Conservation (phyloP, 2,888 invertebrate species). For the Cantharis rufa region DNA sequence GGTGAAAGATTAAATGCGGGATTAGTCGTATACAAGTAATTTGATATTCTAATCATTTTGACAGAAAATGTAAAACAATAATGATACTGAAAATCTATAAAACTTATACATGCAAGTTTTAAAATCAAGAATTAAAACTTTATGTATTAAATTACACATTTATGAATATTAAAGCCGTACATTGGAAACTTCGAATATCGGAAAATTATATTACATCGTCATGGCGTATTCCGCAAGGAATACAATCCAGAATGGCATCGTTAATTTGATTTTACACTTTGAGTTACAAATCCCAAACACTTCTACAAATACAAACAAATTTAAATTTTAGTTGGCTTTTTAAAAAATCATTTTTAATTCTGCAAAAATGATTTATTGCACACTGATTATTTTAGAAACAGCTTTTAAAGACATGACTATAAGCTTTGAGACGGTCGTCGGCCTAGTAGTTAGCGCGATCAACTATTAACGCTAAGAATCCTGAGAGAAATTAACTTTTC, state of each 20-base stretch:
- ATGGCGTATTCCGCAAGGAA: not conserved
- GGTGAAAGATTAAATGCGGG: not conserved
- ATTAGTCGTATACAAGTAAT: not conserved
- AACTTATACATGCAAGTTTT: not conserved
- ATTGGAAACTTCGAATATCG: not conserved
- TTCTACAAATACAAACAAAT: not conserved
- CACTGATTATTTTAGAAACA: too few species aligned
- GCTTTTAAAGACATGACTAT: too few species aligned
- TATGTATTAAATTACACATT: not conserved
- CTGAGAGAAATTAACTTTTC: too few species aligned
- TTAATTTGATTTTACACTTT: not conserved
- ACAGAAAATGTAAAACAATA: not conserved
- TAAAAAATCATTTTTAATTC: not conserved
- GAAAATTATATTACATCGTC: not conserved
- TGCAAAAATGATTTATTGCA: too few species aligned
- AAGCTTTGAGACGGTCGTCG: too few species aligned
- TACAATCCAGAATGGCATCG: not conserved
- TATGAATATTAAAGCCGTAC: not conserved
- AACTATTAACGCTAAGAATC: too few species aligned
- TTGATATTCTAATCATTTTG: not conserved
- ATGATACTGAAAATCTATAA: not conserved
- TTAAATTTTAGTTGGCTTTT: not conserved
- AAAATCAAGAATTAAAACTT: not conserved
- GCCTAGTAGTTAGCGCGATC: too few species aligned
- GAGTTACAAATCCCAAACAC: not conserved